Evolutionary conservation across 2,113 vertebrate genomes (phyloP).

Genomic region (Corynorhinus townsendii): DNA sequence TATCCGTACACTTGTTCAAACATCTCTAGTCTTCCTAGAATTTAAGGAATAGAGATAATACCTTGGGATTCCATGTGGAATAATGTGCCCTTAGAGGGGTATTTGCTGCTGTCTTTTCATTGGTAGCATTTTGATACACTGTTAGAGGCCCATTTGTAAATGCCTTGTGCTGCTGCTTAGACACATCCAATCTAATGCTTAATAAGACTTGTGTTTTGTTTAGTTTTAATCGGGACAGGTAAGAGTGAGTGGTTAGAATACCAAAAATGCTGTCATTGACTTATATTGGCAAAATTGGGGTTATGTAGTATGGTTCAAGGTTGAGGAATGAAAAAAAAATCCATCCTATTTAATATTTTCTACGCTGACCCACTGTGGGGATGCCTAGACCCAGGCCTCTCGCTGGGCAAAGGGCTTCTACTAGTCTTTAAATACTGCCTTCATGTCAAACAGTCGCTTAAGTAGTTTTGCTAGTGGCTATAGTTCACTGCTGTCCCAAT

Average conservation of each 20-base stretch:
- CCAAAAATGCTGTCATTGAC: constrained; percentile 10
- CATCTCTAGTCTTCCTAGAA: constrained; percentile 55
- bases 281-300: constrained; percentile 3
- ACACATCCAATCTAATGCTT: not conserved
- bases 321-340: constrained; percentile 10
- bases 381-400: not conserved
- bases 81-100: constrained; percentile 46
- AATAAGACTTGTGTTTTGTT: constrained; percentile 11
- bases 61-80: constrained; percentile 57
- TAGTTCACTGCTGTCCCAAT: constrained; percentile 52
- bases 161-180: constrained; percentile 10
- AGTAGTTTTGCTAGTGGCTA: constrained; percentile 23
- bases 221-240: constrained; percentile 13
- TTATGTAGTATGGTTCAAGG: constrained; percentile 7
- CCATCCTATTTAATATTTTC: constrained; percentile 37
- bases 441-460: constrained; percentile 48
- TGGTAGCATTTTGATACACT: constrained; percentile 60
- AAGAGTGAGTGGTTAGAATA: constrained; percentile 11
- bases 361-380: not conserved
- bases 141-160: constrained; percentile 31
- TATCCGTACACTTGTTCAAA: not conserved
- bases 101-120: constrained; percentile 62
- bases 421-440: constrained; percentile 33
- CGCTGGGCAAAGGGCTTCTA: not conserved
- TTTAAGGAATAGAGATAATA: constrained; percentile 26